Percentiles rank a stretch among this genome's conserved stretches.
Evolutionary conservation across 2,888 invertebrate species (phyloP).

Genomic region (Cyaniris semiargus): DNA sequence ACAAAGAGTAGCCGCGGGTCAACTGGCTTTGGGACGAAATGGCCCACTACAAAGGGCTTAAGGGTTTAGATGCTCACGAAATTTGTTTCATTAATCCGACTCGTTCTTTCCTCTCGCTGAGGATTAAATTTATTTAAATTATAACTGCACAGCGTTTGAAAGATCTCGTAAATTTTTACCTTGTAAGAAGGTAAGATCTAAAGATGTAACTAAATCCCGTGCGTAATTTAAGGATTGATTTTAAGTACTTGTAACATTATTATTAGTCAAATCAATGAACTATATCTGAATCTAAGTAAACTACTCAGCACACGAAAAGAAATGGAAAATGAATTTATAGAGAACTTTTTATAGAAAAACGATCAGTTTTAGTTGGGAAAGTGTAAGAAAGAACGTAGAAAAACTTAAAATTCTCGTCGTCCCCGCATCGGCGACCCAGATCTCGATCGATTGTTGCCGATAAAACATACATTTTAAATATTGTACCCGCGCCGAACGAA

Average conservation of each 20-base stretch:
- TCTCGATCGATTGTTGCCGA: slow-evolving; percentile 29
- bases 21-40: slow-evolving; percentile 64
- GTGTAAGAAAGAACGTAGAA: slow-evolving; percentile 16
- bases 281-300: background rate
- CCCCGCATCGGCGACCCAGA: slow-evolving; percentile 29
- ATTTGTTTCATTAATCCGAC: slow-evolving; percentile 76
- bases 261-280: background rate
- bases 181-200: background rate
- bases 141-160: background rate
- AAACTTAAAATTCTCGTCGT: slow-evolving; percentile 29
- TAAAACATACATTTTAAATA: slow-evolving; percentile 29
- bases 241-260: background rate
- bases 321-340: background rate
- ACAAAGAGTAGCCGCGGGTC: slow-evolving; percentile 66
- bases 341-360: slow-evolving; percentile 41
- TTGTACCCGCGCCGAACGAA: slow-evolving; percentile 16
- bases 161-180: background rate
- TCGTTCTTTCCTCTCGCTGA: slow-evolving; percentile 64
- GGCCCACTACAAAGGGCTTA: slow-evolving; percentile 72
- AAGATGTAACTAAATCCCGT: background rate
- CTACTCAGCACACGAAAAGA: background rate
- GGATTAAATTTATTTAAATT: slow-evolving; percentile 56
- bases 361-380: slow-evolving; percentile 40
- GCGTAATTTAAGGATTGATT: background rate
- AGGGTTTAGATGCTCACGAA: slow-evolving; percentile 74